Percentiles rank a stretch among this genome's conserved stretches.
These are phyloP conservation scores for Zelostemma sp. DNA, from an alignment of 1,140 invertebrate species.

Conservation along the genomic window DNA sequence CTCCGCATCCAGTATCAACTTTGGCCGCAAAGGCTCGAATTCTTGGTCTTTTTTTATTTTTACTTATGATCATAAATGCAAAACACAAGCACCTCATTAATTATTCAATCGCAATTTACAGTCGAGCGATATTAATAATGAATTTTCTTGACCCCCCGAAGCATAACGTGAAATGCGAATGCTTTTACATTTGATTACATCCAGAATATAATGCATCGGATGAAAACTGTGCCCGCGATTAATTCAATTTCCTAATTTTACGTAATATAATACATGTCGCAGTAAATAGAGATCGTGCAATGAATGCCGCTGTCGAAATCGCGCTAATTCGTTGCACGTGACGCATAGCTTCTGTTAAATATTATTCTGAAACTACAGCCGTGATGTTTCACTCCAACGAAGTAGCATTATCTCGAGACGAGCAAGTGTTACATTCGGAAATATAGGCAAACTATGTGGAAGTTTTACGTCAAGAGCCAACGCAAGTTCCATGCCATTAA, in stretches of 20 bases:
- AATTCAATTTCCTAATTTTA: constrained; percentile 35
- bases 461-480: constrained; percentile 15
- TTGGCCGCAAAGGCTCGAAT: too few relatives aligned
- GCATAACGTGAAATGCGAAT: not conserved
- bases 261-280: constrained; percentile 34
- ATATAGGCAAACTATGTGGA: constrained; percentile 30
- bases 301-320: constrained; percentile 38
- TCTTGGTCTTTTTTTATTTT: too few relatives aligned
- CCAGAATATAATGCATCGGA: too few relatives aligned
- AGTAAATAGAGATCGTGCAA: constrained; percentile 33
- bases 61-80: too few relatives aligned
- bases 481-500: constrained; percentile 35
- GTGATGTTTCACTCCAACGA: constrained; percentile 37
- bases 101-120: too few relatives aligned
- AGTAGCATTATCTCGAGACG: constrained; percentile 44
- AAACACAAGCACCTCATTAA: too few relatives aligned
- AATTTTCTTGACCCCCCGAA: not conserved
- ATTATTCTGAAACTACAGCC: constrained; percentile 38
- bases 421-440: constrained; percentile 41
- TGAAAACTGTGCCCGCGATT: constrained; percentile 16
- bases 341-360: constrained; percentile 34
- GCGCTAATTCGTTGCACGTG: constrained; percentile 40
- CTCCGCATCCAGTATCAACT: too few relatives aligned
- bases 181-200: too few relatives aligned
- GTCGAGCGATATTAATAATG: too few relatives aligned